These are phyloP conservation scores for Neosilurus hyrtlii DNA, from an alignment of 2,797 vertebrate species.

Conservation along the genomic window DNA sequence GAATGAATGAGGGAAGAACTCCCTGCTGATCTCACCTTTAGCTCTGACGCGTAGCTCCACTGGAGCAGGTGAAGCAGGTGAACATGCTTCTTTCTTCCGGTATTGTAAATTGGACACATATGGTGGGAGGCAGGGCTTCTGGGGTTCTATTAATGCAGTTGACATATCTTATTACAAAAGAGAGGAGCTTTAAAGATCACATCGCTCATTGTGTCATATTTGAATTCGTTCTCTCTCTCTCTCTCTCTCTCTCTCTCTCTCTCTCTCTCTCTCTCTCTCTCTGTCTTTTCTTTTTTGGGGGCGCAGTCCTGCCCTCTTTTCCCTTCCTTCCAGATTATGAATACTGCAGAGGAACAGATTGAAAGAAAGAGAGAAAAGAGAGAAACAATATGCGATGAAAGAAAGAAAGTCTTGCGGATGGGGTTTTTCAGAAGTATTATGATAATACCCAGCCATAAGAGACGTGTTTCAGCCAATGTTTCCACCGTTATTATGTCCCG, in stretches of 20 bases:
- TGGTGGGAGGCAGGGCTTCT: slow-evolving; percentile 61
- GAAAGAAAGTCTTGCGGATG: background rate
- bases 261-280: no score
- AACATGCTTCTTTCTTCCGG: slow-evolving; percentile 22
- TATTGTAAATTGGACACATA: slow-evolving; percentile 62
- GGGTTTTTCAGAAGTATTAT: slow-evolving; percentile 41
- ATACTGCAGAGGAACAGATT: slow-evolving; percentile 62
- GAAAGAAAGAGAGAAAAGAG: slow-evolving; percentile 49
- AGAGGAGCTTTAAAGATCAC: slow-evolving; percentile 55
- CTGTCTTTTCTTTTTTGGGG: background rate
- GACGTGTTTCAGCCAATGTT: slow-evolving; percentile 39
- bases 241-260: no score
- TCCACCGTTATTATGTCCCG: slow-evolving; percentile 46
- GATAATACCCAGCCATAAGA: slow-evolving; percentile 55
- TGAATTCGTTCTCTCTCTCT: slow-evolving; percentile 1
- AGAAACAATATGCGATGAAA: slow-evolving; percentile 33
- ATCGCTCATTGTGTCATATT: slow-evolving; percentile 36
- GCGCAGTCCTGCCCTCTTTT: background rate
- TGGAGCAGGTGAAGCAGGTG: slow-evolving; percentile 1
- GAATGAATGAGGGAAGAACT: slow-evolving; percentile 17
- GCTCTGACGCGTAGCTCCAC: slow-evolving; percentile 27
- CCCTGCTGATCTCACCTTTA: slow-evolving; percentile 23
- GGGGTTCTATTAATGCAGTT: slow-evolving; percentile 59
- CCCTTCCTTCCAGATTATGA: slow-evolving; percentile 53
- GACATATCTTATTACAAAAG: slow-evolving; percentile 52